Percentiles rank a stretch among this genome's conserved stretches.
phyloP scores from a whole-genome alignment of 2,888 invertebrate genomes.

The Operophtera brumata region DNA sequence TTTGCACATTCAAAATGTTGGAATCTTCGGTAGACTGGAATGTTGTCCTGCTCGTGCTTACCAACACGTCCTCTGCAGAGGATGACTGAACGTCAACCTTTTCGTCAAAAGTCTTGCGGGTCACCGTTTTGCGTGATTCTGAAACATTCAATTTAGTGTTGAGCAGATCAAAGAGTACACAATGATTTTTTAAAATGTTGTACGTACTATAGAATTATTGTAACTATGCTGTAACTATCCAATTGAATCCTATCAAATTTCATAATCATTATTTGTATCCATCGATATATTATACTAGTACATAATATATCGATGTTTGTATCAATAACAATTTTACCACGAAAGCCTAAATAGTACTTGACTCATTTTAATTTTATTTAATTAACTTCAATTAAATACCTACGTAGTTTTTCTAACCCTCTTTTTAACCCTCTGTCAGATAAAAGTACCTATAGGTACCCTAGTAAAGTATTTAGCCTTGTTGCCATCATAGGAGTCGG shows the following conservation, averaged over 20 bases:
- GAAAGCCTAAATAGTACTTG: neutral
- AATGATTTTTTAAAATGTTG: too few species aligned
- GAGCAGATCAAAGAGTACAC: neutral
- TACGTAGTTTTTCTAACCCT: too few species aligned
- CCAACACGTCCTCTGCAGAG: conserved; percentile 39
- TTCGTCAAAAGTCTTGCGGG: conserved; percentile 52
- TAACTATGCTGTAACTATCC: too few species aligned
- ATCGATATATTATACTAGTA: too few species aligned
- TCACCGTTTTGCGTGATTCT: conserved; percentile 54
- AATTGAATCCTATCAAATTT: too few species aligned
- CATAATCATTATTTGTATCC: too few species aligned
- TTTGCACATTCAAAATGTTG: conserved; percentile 61
- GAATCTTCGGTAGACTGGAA: conserved; percentile 67
- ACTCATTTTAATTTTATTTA: neutral
- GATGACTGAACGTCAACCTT: conserved; percentile 47
- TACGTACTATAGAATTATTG: too few species aligned
- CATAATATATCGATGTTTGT: neutral
- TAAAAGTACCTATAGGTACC: too few species aligned
- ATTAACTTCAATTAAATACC: too few species aligned
- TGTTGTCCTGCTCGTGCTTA: conserved; percentile 41
- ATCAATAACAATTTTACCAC: neutral
- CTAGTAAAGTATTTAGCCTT: too few species aligned
- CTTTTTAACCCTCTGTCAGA: too few species aligned
- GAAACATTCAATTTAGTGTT: conserved; percentile 39
- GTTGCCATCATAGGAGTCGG: too few species aligned